phyloP scores from a whole-genome alignment of 2,888 invertebrate genomes.

The Lamellibrachia satsuma region DNA sequence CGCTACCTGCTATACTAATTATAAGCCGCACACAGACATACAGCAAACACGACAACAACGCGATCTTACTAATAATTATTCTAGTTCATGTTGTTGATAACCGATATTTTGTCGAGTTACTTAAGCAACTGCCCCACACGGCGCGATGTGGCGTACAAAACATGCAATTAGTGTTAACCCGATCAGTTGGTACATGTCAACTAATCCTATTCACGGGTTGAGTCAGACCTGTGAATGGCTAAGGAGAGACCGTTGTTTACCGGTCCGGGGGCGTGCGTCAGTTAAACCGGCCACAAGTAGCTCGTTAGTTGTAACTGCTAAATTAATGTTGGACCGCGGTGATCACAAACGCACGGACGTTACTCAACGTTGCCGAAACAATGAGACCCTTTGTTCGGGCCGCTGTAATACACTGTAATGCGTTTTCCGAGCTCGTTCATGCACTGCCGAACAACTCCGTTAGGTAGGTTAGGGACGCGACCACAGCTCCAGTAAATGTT shows the following conservation, averaged over 20 bases:
- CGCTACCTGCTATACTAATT: too few species aligned
- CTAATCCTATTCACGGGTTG: background rate
- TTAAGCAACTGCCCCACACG: background rate
- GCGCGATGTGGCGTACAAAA: background rate
- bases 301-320: background rate
- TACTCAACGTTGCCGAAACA: background rate
- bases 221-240: background rate
- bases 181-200: background rate
- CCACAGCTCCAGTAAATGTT: conserved; percentile 1
- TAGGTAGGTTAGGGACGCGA: background rate
- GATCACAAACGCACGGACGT: background rate
- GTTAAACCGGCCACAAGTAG: background rate
- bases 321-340: background rate
- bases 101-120: background rate
- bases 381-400: background rate
- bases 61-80: too few species aligned
- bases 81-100: background rate
- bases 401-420: background rate
- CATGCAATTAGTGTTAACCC: conserved; percentile 6
- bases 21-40: too few species aligned
- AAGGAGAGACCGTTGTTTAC: background rate
- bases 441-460: background rate
- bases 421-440: background rate
- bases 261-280: background rate
- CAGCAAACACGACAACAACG: too few species aligned